Percentiles rank a stretch among this genome's conserved stretches.
Evolutionary conservation across 2,888 invertebrate species (phyloP).

Genomic region (Octonoba sinensis): DNA sequence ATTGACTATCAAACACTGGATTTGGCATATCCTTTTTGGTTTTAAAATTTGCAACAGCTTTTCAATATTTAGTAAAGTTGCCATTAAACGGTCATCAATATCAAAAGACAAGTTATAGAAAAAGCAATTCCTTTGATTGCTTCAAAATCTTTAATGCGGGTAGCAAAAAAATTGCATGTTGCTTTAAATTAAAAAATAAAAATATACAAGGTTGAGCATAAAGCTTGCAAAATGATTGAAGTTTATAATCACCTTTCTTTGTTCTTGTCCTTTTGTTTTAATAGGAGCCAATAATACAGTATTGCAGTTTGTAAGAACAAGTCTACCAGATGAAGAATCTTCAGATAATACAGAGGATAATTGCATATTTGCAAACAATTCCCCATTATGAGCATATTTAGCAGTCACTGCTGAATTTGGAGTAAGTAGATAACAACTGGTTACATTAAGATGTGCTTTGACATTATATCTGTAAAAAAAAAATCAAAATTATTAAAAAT

Average conservation of each 20-base stretch:
- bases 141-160: no score
- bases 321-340: slow-evolving; percentile 84
- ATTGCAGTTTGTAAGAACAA: slow-evolving; percentile 83
- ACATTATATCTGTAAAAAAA: slow-evolving; percentile 76
- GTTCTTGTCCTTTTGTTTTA: slow-evolving; percentile 42
- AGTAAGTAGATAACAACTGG: slow-evolving; percentile 79
- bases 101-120: no score
- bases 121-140: no score
- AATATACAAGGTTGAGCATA: no score
- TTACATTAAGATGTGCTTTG: slow-evolving; percentile 77
- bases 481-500: background rate
- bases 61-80: no score
- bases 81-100: no score
- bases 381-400: slow-evolving; percentile 82
- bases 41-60: no score
- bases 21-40: no score
- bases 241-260: slow-evolving; percentile 29
- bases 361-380: slow-evolving; percentile 81
- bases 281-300: slow-evolving; percentile 77
- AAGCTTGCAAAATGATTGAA: no score
- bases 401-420: slow-evolving; percentile 76
- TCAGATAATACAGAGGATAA: slow-evolving; percentile 83
- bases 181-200: no score
- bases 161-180: no score
- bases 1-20: no score